phyloP scores from a whole-genome alignment of 2,797 vertebrate genomes.

The Spea hammondii region DNA sequence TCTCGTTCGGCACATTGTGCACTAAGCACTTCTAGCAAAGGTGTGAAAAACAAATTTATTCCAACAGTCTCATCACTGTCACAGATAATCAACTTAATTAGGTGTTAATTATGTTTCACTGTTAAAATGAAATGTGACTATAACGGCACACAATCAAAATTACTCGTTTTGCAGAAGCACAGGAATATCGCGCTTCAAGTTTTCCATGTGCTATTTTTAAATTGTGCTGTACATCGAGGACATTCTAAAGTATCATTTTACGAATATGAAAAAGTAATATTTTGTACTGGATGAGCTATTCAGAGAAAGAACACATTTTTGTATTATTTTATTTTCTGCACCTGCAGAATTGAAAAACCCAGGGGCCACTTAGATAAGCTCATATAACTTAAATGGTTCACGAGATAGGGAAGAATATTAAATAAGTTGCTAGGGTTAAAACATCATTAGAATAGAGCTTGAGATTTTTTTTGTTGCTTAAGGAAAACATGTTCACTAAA shows the following conservation, averaged over 20 bases:
- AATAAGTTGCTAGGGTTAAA: conserved; percentile 21
- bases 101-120: conserved; percentile 52
- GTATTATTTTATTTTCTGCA: conserved; percentile 39
- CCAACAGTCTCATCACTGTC: conserved; percentile 50
- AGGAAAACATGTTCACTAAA: conserved; percentile 1
- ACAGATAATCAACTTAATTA: conserved; percentile 53
- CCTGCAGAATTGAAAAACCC: conserved; percentile 43
- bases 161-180: conserved; percentile 11
- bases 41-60: conserved; percentile 53
- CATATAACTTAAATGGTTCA: conserved; percentile 27
- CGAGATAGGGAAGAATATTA: conserved; percentile 41
- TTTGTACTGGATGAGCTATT: conserved; percentile 42
- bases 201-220: conserved; percentile 31
- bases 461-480: conserved; percentile 13
- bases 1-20: conserved; percentile 47
- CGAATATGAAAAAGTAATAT: conserved; percentile 20
- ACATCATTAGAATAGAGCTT: conserved; percentile 15
- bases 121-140: conserved; percentile 52
- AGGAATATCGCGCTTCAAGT: conserved; percentile 13
- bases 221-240: conserved; percentile 18
- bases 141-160: conserved; percentile 46
- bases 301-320: conserved; percentile 30
- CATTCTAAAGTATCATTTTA: conserved; percentile 3
- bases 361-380: conserved; percentile 26
- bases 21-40: conserved; percentile 48